Conservation (phyloP, 1,140 invertebrate species). For the Danaus plexippus region DNA sequence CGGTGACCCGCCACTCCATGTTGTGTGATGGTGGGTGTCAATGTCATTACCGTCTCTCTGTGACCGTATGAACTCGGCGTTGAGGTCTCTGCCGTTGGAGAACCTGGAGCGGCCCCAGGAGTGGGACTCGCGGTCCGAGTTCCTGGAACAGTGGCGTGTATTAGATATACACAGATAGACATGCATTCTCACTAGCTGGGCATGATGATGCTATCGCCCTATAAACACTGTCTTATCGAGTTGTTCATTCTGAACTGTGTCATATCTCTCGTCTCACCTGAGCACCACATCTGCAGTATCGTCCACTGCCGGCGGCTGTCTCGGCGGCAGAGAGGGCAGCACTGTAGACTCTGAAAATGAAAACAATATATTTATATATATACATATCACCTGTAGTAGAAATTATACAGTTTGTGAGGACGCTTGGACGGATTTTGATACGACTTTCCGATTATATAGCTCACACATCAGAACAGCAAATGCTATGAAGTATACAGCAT, state of each 20-base stretch:
- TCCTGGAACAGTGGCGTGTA: slow-evolving; percentile 28
- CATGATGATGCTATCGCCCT: too few relatives aligned
- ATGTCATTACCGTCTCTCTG: slow-evolving; percentile 47
- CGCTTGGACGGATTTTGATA: too few relatives aligned
- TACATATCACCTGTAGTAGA: too few relatives aligned
- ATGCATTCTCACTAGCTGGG: too few relatives aligned
- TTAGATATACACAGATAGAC: neutral
- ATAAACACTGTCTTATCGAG: too few relatives aligned
- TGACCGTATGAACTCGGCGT: slow-evolving; percentile 55
- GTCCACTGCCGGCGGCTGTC: slow-evolving; percentile 39
- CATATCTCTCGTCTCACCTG: slow-evolving; percentile 28
- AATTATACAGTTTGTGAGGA: too few relatives aligned
- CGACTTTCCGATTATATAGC: too few relatives aligned
- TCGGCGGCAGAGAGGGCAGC: slow-evolving; percentile 50
- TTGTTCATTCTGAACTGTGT: too few relatives aligned
- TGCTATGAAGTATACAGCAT: too few relatives aligned
- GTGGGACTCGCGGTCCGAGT: slow-evolving; percentile 35
- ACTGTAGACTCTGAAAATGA: slow-evolving; percentile 45
- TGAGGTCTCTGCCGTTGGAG: slow-evolving; percentile 58
- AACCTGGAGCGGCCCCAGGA: slow-evolving; percentile 58
- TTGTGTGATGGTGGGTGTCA: too few relatives aligned
- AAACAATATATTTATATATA: neutral
- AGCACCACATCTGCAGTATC: slow-evolving; percentile 45
- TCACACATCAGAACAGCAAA: too few relatives aligned
- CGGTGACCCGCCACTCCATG: too few relatives aligned